Conservation (phyloP, 2,797 vertebrate genomes). For the Alfaro cultratus region DNA sequence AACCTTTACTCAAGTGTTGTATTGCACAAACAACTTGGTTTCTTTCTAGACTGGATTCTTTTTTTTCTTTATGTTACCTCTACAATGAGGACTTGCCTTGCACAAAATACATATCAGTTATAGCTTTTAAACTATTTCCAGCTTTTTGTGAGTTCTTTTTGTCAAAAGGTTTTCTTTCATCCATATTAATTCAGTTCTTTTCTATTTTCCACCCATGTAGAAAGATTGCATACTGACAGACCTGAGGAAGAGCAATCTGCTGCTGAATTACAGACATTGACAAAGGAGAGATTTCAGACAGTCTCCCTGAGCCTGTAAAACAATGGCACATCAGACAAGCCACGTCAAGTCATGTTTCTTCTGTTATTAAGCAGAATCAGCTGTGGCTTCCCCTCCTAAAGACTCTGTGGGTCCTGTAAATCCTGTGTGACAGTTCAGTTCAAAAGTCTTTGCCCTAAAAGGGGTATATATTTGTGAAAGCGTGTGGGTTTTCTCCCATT, state of each 20-base stretch:
- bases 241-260: neutral
- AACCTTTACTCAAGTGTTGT: neutral
- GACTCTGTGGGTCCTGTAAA: constrained; percentile 36
- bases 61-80: neutral
- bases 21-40: neutral
- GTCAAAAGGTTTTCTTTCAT: neutral
- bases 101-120: neutral
- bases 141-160: neutral
- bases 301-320: constrained; percentile 57
- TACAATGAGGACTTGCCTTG: neutral
- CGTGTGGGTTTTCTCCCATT: constrained; percentile 28
- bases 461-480: constrained; percentile 32
- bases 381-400: constrained; percentile 59
- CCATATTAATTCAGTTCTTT: neutral
- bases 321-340: constrained; percentile 55
- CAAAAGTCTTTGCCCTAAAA: constrained; percentile 31
- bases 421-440: constrained; percentile 32
- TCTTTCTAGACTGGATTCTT: neutral
- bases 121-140: neutral
- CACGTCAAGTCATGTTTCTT: constrained; percentile 60
- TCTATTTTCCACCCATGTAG: constrained; percentile 13
- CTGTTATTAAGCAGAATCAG: constrained; percentile 72
- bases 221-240: constrained; percentile 41
- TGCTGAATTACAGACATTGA: constrained; percentile 23
- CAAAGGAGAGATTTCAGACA: constrained; percentile 61